A percentile compares a stretch with the other conserved stretches of the same genome.
Conservation (phyloP, 2,888 invertebrate genomes). For the Lacanobia oleracea region DNA sequence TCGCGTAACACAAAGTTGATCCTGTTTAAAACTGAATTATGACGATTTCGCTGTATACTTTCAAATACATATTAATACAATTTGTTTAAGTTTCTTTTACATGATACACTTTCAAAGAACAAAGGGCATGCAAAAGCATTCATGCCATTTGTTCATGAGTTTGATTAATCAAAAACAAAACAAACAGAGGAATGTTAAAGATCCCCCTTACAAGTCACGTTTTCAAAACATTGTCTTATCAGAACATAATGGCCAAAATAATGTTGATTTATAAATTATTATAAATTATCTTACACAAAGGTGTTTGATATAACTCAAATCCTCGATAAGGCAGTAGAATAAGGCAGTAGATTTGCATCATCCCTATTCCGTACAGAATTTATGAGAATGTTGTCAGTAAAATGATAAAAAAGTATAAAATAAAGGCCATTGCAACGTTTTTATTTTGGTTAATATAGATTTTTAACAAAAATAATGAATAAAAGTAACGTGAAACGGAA, state of each 20-base stretch:
- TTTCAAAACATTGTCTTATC: constrained; percentile 28
- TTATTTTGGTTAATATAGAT: too few species aligned
- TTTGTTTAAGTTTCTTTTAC: neutral
- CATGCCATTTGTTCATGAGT: too few species aligned
- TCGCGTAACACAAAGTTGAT: constrained; percentile 23
- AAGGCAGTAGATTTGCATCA: too few species aligned
- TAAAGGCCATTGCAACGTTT: too few species aligned
- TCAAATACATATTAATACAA: neutral
- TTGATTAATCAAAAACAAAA: constrained; percentile 6
- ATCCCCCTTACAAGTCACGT: neutral
- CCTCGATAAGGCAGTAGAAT: constrained; percentile 16
- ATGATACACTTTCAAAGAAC: constrained; percentile 7
- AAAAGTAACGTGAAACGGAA: too few species aligned
- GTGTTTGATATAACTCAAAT: constrained; percentile 1
- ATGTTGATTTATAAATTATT: constrained; percentile 3
- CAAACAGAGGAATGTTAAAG: constrained; percentile 5
- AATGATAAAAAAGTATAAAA: too few species aligned
- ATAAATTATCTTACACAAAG: neutral
- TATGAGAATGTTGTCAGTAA: too few species aligned
- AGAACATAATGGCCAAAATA: constrained; percentile 7
- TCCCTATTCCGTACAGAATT: too few species aligned
- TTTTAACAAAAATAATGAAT: too few species aligned
- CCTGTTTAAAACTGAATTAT: constrained; percentile 28
- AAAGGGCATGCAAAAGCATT: constrained; percentile 7
- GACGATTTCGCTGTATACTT: constrained; percentile 12